These are phyloP conservation scores for Cygnus olor DNA, from an alignment of 2,797 vertebrate genomes.

Conservation along the genomic window DNA sequence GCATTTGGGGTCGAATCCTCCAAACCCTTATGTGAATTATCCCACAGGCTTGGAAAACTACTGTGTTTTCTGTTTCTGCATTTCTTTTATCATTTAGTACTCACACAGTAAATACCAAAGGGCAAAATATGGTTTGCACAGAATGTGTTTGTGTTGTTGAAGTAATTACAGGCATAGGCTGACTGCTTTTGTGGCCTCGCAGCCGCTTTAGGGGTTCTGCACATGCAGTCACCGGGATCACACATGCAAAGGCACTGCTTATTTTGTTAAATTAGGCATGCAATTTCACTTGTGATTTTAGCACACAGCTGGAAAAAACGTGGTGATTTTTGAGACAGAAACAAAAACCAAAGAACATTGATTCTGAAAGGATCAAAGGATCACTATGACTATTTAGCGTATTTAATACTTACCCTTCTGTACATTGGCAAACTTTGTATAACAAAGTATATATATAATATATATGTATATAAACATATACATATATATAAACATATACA, in stretches of 20 bases:
- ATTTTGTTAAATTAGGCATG: not conserved
- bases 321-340: not conserved
- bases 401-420: not conserved
- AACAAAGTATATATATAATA: too few species aligned
- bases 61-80: not conserved
- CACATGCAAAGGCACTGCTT: not conserved
- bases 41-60: not conserved
- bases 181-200: not conserved
- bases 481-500: too few species aligned
- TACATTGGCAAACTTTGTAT: not conserved
- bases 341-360: not conserved
- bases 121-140: not conserved
- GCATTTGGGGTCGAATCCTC: not conserved
- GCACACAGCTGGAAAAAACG: not conserved
- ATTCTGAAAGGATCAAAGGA: not conserved
- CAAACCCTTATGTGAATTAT: not conserved
- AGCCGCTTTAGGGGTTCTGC: not conserved
- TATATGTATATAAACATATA: too few species aligned
- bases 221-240: not conserved
- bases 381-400: not conserved
- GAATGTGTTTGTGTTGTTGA: not conserved
- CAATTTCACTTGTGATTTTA: not conserved
- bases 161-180: constrained; percentile 4
- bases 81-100: not conserved
- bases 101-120: not conserved